phyloP scores from a whole-genome alignment of 2,888 invertebrate genomes.

The Venustoraphidia nigricollis region DNA sequence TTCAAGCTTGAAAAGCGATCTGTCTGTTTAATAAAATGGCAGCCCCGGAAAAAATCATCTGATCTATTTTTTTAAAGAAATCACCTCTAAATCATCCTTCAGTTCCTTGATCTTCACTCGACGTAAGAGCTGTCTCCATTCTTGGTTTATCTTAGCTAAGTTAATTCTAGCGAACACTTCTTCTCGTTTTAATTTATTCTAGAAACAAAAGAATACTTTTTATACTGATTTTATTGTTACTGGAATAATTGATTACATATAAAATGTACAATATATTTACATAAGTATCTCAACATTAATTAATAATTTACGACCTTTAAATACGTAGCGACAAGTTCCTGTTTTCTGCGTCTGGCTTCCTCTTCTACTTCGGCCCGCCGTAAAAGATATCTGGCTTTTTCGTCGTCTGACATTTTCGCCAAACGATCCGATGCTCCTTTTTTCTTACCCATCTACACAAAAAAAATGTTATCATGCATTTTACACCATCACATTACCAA shows the following conservation, averaged over 20 bases:
- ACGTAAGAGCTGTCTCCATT: conserved; percentile 65
- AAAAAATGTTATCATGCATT: too few relatives aligned
- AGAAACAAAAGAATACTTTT: conserved; percentile 16
- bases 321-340: conserved; percentile 63
- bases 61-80: conserved; percentile 13
- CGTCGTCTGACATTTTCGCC: conserved; percentile 75
- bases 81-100: conserved; percentile 48
- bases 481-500: neutral
- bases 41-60: too few relatives aligned
- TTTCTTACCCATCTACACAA: conserved; percentile 24
- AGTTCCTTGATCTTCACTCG: conserved; percentile 62
- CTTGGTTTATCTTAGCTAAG: conserved; percentile 70
- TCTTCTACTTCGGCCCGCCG: conserved; percentile 70
- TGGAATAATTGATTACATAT: too few relatives aligned
- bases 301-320: conserved; percentile 45
- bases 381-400: conserved; percentile 63
- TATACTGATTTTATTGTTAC: neutral
- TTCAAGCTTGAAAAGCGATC: too few relatives aligned
- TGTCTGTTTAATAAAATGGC: too few relatives aligned
- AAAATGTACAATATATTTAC: too few relatives aligned
- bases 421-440: conserved; percentile 60
- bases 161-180: conserved; percentile 64
- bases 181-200: conserved; percentile 74
- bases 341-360: conserved; percentile 62
- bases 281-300: neutral